phyloP scores from a whole-genome alignment of 2,888 invertebrate species.

The Chrysomela aeneicollis region DNA sequence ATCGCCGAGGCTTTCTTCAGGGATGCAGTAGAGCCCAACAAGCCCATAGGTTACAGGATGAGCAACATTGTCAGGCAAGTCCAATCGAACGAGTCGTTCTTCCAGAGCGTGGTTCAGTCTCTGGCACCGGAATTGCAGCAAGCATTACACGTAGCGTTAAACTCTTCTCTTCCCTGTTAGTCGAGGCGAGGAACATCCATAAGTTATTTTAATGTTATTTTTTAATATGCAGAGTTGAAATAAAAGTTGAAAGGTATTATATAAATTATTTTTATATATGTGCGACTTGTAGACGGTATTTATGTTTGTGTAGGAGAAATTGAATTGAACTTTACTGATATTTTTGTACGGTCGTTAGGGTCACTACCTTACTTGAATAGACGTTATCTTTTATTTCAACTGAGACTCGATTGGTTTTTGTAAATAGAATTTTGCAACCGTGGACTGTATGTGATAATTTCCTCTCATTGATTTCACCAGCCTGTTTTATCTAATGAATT shows the following conservation, averaged over 20 bases:
- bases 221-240: slow-evolving; percentile 35
- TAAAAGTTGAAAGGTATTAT: slow-evolving; percentile 34
- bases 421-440: slow-evolving; percentile 37
- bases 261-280: slow-evolving; percentile 42
- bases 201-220: slow-evolving; percentile 36
- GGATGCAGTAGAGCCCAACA: slow-evolving; percentile 80
- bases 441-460: slow-evolving; percentile 55
- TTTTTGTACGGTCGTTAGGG: slow-evolving; percentile 30
- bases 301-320: slow-evolving; percentile 35
- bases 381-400: slow-evolving; percentile 28
- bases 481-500: slow-evolving; percentile 47
- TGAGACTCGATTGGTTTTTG: slow-evolving; percentile 38
- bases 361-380: slow-evolving; percentile 15
- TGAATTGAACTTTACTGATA: slow-evolving; percentile 35
- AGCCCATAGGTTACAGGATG: slow-evolving; percentile 81
- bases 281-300: slow-evolving; percentile 35
- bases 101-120: slow-evolving; percentile 63
- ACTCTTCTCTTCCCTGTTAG: slow-evolving; percentile 50
- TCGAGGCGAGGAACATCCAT: slow-evolving; percentile 31
- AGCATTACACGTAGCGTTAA: slow-evolving; percentile 79
- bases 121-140: slow-evolving; percentile 83
- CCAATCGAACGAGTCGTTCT: slow-evolving; percentile 69
- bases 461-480: slow-evolving; percentile 47
- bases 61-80: slow-evolving; percentile 86
- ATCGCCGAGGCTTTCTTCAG: slow-evolving; percentile 90